Percentiles rank a stretch among this genome's conserved stretches.
phyloP scores from a whole-genome alignment of 2,113 vertebrate genomes.

The Zapus hudsonius region DNA sequence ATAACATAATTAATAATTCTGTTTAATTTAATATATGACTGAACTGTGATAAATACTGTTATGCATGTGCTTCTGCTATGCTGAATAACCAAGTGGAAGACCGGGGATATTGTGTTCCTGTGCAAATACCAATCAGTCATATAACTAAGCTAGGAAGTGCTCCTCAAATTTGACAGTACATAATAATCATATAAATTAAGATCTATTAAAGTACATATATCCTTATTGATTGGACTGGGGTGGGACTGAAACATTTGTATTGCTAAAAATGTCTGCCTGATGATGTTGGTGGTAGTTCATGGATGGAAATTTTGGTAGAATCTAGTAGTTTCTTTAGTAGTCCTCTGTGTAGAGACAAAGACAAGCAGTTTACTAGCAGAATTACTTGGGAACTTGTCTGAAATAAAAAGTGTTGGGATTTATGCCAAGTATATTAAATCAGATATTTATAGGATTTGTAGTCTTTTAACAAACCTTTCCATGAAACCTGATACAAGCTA shows the following conservation, averaged over 20 bases:
- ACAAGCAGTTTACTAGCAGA: not conserved
- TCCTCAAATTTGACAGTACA: not conserved
- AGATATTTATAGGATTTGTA: not conserved
- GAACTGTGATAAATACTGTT: not conserved
- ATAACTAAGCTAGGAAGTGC: not conserved
- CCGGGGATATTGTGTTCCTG: not conserved
- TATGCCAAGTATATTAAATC: not conserved
- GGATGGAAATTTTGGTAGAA: not conserved
- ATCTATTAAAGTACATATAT: not conserved
- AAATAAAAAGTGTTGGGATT: not conserved
- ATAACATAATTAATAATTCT: not conserved
- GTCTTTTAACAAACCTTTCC: not conserved
- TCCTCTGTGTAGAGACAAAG: not conserved
- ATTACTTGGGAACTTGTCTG: not conserved
- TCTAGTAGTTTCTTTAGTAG: not conserved
- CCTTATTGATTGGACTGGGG: not conserved
- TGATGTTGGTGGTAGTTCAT: not conserved
- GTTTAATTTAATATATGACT: not conserved
- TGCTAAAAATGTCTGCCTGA: not conserved
- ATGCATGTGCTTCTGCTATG: not conserved
- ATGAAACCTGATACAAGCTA: not conserved
- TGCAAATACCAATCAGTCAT: not conserved
- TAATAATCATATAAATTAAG: not conserved
- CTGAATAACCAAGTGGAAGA: not conserved
- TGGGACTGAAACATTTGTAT: not conserved